Conservation (phyloP, 1,140 invertebrate genomes). For the Mamestra configurata region DNA sequence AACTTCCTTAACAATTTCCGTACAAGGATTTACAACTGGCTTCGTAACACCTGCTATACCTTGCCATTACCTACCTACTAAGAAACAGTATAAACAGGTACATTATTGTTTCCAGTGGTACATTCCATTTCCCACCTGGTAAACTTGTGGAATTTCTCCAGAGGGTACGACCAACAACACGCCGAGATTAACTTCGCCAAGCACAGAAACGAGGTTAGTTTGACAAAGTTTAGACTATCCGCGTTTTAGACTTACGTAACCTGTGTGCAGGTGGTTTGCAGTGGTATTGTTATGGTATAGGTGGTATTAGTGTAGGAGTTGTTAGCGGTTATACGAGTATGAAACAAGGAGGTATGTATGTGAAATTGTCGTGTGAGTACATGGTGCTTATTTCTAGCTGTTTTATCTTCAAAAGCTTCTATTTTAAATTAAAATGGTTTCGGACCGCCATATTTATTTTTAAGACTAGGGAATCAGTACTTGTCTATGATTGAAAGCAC, state of each 20-base stretch:
- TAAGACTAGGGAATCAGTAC: too few species aligned
- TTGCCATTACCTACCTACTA: background rate
- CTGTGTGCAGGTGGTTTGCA: background rate
- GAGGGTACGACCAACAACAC: conserved; percentile 73
- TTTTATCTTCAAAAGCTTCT: too few species aligned
- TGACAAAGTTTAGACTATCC: conserved; percentile 46
- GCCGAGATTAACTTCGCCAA: conserved; percentile 79
- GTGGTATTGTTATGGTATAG: background rate
- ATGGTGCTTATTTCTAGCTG: too few species aligned
- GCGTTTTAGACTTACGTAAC: conserved; percentile 3
- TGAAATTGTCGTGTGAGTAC: background rate
- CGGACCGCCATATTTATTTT: too few species aligned
- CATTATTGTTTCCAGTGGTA: conserved; percentile 74
- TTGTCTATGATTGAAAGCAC: too few species aligned
- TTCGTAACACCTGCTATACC: conserved; percentile 17
- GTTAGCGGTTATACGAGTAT: too few species aligned
- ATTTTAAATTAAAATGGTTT: too few species aligned
- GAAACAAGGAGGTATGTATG: background rate
- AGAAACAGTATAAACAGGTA: background rate
- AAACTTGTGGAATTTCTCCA: conserved; percentile 84
- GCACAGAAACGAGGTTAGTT: conserved; percentile 81
- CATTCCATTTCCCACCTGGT: conserved; percentile 83
- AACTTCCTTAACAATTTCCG: conserved; percentile 31
- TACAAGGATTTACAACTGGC: conserved; percentile 8
- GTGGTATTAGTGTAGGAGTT: background rate